phyloP scores from a whole-genome alignment of 2,888 invertebrate species.

The Bellardia pandia region DNA sequence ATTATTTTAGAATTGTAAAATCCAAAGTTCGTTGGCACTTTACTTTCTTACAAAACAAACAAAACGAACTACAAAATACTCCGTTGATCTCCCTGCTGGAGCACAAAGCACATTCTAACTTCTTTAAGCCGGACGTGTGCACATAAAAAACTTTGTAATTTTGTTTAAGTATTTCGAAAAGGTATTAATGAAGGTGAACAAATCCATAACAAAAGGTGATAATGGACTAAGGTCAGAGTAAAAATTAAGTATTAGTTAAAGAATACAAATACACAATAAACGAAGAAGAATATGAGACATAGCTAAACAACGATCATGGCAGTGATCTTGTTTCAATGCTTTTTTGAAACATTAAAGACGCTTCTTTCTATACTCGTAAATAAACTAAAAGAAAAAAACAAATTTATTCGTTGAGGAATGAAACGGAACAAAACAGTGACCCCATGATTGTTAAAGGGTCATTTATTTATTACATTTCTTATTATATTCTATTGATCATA shows the following conservation, averaged over 20 bases:
- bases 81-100: constrained; percentile 61
- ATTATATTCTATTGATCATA: constrained; percentile 58
- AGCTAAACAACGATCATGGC: constrained; percentile 54
- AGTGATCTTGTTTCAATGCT: constrained; percentile 63
- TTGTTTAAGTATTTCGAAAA: constrained; percentile 48
- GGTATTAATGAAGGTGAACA: constrained; percentile 51
- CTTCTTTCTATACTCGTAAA: neutral
- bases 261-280: constrained; percentile 21
- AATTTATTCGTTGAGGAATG: constrained; percentile 6
- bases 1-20: neutral
- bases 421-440: constrained; percentile 39
- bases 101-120: constrained; percentile 60
- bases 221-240: constrained; percentile 70
- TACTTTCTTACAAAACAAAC: neutral
- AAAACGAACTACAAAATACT: constrained; percentile 23
- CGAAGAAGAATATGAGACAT: constrained; percentile 10
- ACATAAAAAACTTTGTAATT: constrained; percentile 48
- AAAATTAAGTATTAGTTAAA: constrained; percentile 29
- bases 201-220: constrained; percentile 66
- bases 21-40: constrained; percentile 68
- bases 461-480: constrained; percentile 35
- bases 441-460: constrained; percentile 44
- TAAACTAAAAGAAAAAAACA: constrained; percentile 36
- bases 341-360: constrained; percentile 1
- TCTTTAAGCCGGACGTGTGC: constrained; percentile 69